Base-by-base conservation (phyloP, 2,113 vertebrate species). In the Poicephalus gulielmi region DNA sequence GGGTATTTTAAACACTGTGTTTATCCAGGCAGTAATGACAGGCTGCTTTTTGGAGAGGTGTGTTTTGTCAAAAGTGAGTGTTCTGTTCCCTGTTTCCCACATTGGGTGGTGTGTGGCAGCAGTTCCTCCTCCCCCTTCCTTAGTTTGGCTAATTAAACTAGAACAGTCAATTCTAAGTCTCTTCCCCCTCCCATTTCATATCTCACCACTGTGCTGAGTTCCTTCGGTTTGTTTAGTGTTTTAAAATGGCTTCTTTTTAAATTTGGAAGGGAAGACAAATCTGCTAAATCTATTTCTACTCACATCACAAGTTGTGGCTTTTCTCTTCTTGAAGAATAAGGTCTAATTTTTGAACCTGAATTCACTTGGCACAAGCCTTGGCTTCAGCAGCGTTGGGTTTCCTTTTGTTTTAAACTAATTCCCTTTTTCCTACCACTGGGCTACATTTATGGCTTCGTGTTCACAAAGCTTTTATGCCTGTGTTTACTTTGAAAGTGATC, bases 341-440 rank as follows among this genome's bases (percentile, higher is more conserved):
- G 88, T 92, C 94, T 95, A 85, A 87, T 91, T 94, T 96, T 94
- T 96, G 94, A 95, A 96, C 92, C 96, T 94, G 90, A 87, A 94
- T 76, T 92, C 74, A 83, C 74, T 95, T 94, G 92, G 94, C 91
- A 83, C 37, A 55, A 49, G 17, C 20, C 46, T 96, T 94, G 92
- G 94, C 88, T 89, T 86, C 81, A 50, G 81, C 78, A 69, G 9
- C 7, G 5, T 19, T 35, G 92, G 88, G 83, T 90, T 95, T 96
- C 94, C 91, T 97, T 96, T 97, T 95, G 94, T 97, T 88, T 96
- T 66, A 94, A 92, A 37, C 80, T 87, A 91, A 94, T 94, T 93
- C 95, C 28, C 39, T 92, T 95, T 90, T 92, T 93, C 76, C 83
- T 93, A 47, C 67, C 86, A 86, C 92, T 91, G 77, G 50, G 78